Base-by-base conservation (phyloP, 2,797 vertebrate species). In the Sebastes minor region DNA sequence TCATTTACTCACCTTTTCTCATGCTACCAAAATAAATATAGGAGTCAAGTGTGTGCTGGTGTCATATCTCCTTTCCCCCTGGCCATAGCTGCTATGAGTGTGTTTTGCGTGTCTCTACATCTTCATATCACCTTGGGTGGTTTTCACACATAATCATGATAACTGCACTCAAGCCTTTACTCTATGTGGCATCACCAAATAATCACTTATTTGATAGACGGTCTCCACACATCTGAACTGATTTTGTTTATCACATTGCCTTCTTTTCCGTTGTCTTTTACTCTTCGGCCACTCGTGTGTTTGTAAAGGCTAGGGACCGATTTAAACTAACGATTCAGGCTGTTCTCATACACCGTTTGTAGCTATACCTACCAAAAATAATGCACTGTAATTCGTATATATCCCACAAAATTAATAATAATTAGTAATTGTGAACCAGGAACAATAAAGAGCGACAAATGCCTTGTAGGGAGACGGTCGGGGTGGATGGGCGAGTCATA, bases 101-200 rank as follows among this genome's bases (percentile, higher is more conserved):
- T 68, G 52, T 6, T 38, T 5, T 53, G 22, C 18, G 14, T 67
- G 53, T 66, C 22, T 23, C 8, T 22, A 20, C 32, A 55, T 66
- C 28, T n/a, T 74, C 30, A 42, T 52, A 52, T 63, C 18, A 4
- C 27, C 71, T 38, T 23, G 23, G 57, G 28, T 35, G 33, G 14
- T 64, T 80, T 76, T 77, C 30, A 53, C 60, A 73, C 69, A 42
- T 11, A 9, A 23, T 78, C 33, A 20, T 60, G 16, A 65, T 30
- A 32, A 25, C 9, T 38, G 5, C 25, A 25, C 32, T 66, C 1
- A 32, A 65, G 25, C 32, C 6, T 35, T 46, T 20, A 30, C 33
- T 35, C 25, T 55, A 61, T 46, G 53, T 30, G n/a, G 18, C 23
- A 55, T 46, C 27, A 68, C 52, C 18, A 56, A 66, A 65, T 38